Base-by-base conservation (phyloP, 2,113 vertebrate genomes). In the mouse (Mus musculus) region DNA sequence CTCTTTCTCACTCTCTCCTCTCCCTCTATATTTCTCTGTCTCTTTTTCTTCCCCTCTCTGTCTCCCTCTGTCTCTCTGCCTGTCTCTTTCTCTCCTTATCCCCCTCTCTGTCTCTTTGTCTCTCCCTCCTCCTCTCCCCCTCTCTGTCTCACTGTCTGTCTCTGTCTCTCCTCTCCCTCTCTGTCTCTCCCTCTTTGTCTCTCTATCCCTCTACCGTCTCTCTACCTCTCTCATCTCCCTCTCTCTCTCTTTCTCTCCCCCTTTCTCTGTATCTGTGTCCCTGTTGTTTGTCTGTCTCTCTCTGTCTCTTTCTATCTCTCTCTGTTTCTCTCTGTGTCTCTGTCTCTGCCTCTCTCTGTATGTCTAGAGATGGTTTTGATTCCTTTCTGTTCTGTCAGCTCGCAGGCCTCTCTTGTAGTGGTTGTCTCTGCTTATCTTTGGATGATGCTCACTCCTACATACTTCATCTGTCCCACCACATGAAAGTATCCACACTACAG, bases 381-480 rank as follows among this genome's bases (percentile, higher is more conserved):
- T 54, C 26, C 30, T 78, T 20, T 71, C 69, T 84, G 5, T 46
- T 24, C 49, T 52, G 13, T 69, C 52, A 65, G 59, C 86, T 56
- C 36, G 39, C 10, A 24, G 61, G 24, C 56, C 0, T 61, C 46
- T 82, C 39, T 84, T 75, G 69, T 54, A 73, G 19, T 11, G 6
- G 42, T 33, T 33, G 3, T 78, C 73, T 84, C 73, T 89, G 42
- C 65, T 71, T 63, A 26, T 46, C 87, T 86, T 42, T 14, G 6
- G n/a, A 59, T 69, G 77, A 65, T 67, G 4, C 5, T 54, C 14
- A 3, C 63, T 11, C 30, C 8, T 3, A 28, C 24, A 46, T 0
- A 52, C 30, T 12, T 49, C 22, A 1, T 10, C 3, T 2, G 16
- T 33, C 49, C 59, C 7, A 0, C n/a, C 46, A 16, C 30, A 36